Evolutionary conservation across 2,113 vertebrate genomes (phyloP), one percentile per base, ranked within the genome.

Genomic region (Alligator mississippiensis): DNA sequence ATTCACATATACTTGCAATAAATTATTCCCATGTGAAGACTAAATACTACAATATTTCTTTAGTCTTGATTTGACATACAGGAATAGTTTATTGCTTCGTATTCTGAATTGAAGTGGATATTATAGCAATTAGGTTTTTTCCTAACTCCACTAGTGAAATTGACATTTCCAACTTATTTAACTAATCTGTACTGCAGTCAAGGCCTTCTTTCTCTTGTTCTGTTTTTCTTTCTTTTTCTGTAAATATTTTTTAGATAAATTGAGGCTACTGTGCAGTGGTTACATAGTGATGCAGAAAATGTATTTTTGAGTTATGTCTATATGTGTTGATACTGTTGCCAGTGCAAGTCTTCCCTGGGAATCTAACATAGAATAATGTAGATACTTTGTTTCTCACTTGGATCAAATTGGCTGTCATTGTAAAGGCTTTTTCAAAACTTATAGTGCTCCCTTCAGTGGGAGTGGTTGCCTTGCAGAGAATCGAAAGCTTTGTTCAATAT

Each of bases 221-320:
- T 89, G 9, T 88, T 0, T 80, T 86, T 91, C 22, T 77, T 47
- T 47, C 47, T 47, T 47, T 47, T 47, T 47, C 47, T 47, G 47
- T 47, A 47, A 47, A 47, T 47, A 47, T 47, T 47, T 47, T 47
- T 47, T 7, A 9, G 28, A 16, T 87, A 30, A 80, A 57, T 19
- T 63, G 11, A 6, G 81, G 9, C 2, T 63, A 12, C 90, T 91
- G 28, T 58, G 19, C 89, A 30, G 18, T 63, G 4, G 9, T 55
- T 8, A 9, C n/a, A 34, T 74, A 85, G 55, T 22, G 0, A 1
- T 5, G 72, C 47, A 14, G 38, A 79, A 96, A 80, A 78, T 1
- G 9, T 30, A 21, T 17, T 0, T 70, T 87, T 64, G 5, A 47
- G 0, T 34, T 0, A 19, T 28, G 19, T 12, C 7, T 54, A 70